Evolutionary conservation across 2,113 vertebrate genomes (phyloP).

Genomic region (Irena cyanogastra): DNA sequence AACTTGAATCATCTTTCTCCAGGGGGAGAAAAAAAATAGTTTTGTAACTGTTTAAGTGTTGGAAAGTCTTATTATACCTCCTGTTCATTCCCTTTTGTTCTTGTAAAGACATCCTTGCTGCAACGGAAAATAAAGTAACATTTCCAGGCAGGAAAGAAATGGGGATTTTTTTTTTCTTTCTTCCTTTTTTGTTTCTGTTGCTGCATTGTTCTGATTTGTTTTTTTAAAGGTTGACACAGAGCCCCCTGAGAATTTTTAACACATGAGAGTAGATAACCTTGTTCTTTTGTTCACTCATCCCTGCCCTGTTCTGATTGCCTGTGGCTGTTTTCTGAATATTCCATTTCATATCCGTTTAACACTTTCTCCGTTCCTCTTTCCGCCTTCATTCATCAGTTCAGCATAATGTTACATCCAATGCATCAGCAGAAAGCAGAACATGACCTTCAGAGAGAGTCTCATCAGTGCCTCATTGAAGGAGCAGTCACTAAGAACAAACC

Average conservation of each 20-base stretch:
- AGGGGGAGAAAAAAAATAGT: background rate
- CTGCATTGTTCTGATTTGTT: slow-evolving; percentile 3
- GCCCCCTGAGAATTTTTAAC: slow-evolving; percentile 41
- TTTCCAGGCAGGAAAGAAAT: slow-evolving; percentile 10
- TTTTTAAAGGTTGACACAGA: slow-evolving; percentile 44
- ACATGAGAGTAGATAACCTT: slow-evolving; percentile 54
- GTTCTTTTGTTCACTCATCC: slow-evolving; percentile 56
- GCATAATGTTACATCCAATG: background rate
- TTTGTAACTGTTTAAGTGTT: background rate
- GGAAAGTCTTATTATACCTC: background rate
- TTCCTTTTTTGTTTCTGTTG: slow-evolving; percentile 8
- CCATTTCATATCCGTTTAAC: slow-evolving; percentile 48
- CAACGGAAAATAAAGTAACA: background rate
- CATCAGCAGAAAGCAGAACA: slow-evolving; percentile 14
- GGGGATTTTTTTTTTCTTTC: background rate
- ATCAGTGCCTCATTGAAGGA: background rate
- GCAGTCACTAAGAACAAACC: background rate
- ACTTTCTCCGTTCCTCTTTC: slow-evolving; percentile 37
- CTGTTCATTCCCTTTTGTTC: background rate
- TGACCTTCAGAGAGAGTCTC: background rate
- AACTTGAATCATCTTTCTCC: background rate
- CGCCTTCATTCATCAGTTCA: slow-evolving; percentile 47
- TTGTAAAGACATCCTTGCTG: background rate
- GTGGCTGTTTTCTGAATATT: slow-evolving; percentile 40
- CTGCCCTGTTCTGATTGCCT: slow-evolving; percentile 34